phyloP scores from a whole-genome alignment of 1,140 invertebrate species.

The Pseudachorutes palmiensis region DNA sequence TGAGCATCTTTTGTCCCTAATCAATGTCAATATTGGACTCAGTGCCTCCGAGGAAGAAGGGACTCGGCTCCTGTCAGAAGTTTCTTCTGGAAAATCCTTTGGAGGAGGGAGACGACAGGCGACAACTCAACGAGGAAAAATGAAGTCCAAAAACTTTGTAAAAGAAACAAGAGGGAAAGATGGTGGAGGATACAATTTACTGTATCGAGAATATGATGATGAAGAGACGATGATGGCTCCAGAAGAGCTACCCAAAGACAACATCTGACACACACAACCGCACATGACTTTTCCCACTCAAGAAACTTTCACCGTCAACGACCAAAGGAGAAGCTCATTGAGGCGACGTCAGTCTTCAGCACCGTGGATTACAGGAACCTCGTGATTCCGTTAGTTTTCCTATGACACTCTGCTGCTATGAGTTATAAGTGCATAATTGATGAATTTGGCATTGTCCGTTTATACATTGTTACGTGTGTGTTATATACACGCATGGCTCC shows the following conservation, averaged over 20 bases:
- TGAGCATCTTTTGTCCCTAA: conserved; percentile 11
- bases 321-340: neutral
- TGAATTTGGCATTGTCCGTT: no score
- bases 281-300: neutral
- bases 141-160: conserved; percentile 4
- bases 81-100: neutral
- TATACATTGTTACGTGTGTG: neutral
- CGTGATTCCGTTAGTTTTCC: no score
- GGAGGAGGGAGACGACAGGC: neutral
- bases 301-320: neutral
- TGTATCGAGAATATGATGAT: conserved; percentile 1
- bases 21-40: conserved; percentile 8
- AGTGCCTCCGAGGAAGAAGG: neutral
- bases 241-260: neutral
- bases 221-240: conserved; percentile 1
- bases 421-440: no score
- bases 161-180: neutral
- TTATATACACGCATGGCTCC: neutral
- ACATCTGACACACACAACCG: conserved; percentile 6
- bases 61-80: neutral
- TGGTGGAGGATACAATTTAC: conserved; percentile 11
- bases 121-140: conserved; percentile 5
- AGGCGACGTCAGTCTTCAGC: neutral
- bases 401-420: no score
- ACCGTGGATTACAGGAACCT: no score